These are phyloP conservation scores for Paedocypris micromegethes DNA, from an alignment of 2,797 vertebrate species.

Conservation along the genomic window DNA sequence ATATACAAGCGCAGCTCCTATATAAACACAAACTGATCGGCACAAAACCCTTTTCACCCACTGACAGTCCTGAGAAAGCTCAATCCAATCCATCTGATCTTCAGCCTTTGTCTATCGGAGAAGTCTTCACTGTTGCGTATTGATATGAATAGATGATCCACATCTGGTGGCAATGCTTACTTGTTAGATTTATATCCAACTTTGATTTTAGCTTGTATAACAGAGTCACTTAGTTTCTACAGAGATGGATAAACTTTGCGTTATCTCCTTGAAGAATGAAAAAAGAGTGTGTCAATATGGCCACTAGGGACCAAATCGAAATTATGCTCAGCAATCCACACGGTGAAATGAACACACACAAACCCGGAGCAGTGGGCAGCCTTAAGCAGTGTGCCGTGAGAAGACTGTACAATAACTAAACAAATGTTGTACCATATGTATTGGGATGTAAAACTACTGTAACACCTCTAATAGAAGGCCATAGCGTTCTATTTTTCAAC, in stretches of 20 bases:
- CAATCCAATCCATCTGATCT: neutral
- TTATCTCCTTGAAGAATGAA: conserved; percentile 57
- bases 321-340: conserved; percentile 28
- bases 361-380: too few species aligned
- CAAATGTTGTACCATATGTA: too few species aligned
- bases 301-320: conserved; percentile 43
- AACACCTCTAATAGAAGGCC: too few species aligned
- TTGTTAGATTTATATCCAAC: conserved; percentile 17
- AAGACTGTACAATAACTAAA: too few species aligned
- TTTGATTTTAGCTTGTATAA: conserved; percentile 41
- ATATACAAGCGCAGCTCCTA: conserved; percentile 3
- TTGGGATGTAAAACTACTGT: too few species aligned
- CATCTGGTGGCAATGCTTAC: conserved; percentile 1
- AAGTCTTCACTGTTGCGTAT: conserved; percentile 6
- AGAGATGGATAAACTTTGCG: conserved; percentile 52
- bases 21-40: conserved; percentile 10
- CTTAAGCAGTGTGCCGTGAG: too few species aligned
- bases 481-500: too few species aligned
- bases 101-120: conserved; percentile 1
- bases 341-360: too few species aligned
- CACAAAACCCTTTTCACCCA: conserved; percentile 2
- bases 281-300: conserved; percentile 43
- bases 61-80: neutral
- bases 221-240: conserved; percentile 56
- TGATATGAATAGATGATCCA: conserved; percentile 9